Percentiles rank a stretch among this genome's conserved stretches.
These are phyloP conservation scores for Intellagama lesueurii DNA, from an alignment of 2,797 vertebrate genomes.

Conservation along the genomic window DNA sequence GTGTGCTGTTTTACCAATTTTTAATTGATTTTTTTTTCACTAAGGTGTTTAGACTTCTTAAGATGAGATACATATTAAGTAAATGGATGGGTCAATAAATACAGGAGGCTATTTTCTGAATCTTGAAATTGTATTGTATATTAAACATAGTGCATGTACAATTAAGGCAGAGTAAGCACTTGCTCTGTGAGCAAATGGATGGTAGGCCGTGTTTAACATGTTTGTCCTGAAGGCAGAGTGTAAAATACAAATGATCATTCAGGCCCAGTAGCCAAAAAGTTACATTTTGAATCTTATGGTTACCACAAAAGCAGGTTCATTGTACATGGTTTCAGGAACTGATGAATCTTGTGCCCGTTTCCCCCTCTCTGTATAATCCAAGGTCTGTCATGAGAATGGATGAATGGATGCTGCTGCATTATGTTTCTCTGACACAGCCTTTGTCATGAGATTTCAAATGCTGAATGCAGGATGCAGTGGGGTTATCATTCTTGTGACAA, in stretches of 20 bases:
- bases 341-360: conserved; percentile 76
- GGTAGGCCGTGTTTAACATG: conserved; percentile 18
- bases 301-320: conserved; percentile 56
- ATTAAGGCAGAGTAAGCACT: not conserved
- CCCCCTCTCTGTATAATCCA: conserved; percentile 63
- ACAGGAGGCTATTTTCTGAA: not conserved
- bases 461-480: conserved; percentile 63
- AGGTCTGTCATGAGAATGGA: conserved; percentile 77
- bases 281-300: conserved; percentile 60
- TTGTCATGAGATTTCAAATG: conserved; percentile 69
- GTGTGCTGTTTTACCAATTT: not conserved
- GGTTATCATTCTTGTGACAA: conserved; percentile 66
- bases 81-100: not conserved
- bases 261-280: conserved; percentile 34
- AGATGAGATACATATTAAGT: not conserved
- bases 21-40: not conserved
- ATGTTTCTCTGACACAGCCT: conserved; percentile 70
- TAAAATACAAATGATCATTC: conserved; percentile 51
- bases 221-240: conserved; percentile 11
- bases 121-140: not conserved
- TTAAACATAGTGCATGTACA: not conserved
- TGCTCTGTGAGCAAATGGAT: conserved; percentile 4
- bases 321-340: conserved; percentile 65
- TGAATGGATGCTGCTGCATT: conserved; percentile 62
- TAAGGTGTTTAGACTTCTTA: not conserved